phyloP scores from a whole-genome alignment of 1,140 invertebrate genomes.

The Bombus waltoni region DNA sequence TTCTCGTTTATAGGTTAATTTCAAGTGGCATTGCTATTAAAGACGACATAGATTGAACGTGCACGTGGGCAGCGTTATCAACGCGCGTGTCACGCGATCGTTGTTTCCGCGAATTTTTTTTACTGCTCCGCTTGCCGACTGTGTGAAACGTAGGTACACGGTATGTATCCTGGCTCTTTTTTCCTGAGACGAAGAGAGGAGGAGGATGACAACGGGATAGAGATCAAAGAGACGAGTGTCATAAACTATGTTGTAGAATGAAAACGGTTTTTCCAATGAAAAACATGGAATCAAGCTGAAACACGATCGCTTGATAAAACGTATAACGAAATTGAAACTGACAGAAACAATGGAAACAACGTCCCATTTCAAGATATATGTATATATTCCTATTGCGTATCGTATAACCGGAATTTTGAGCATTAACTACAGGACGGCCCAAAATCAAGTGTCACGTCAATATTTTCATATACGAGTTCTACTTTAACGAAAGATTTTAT shows the following conservation, averaged over 20 bases:
- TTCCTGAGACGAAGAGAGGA: neutral
- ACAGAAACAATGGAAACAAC: neutral
- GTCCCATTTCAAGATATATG: neutral
- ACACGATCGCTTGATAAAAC: neutral
- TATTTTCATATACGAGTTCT: no score
- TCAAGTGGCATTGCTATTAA: neutral
- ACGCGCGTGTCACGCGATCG: neutral
- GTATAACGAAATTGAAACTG: constrained; percentile 4
- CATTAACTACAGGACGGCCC: neutral
- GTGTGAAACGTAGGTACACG: neutral
- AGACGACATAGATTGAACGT: neutral
- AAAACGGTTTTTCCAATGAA: neutral
- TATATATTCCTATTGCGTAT: neutral
- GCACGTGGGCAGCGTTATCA: neutral
- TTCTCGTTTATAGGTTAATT: constrained; percentile 1
- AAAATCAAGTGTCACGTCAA: no score
- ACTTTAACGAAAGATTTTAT: no score
- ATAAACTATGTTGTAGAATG: neutral
- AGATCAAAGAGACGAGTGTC: neutral
- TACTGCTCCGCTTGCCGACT: neutral
- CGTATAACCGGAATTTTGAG: neutral
- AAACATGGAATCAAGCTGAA: neutral
- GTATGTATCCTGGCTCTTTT: neutral
- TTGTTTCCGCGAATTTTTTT: neutral
- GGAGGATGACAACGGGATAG: neutral